Evolutionary conservation across 2,888 invertebrate genomes (phyloP), one percentile per base, ranked within the genome.

Genomic region (Cheilosia vernalis): DNA sequence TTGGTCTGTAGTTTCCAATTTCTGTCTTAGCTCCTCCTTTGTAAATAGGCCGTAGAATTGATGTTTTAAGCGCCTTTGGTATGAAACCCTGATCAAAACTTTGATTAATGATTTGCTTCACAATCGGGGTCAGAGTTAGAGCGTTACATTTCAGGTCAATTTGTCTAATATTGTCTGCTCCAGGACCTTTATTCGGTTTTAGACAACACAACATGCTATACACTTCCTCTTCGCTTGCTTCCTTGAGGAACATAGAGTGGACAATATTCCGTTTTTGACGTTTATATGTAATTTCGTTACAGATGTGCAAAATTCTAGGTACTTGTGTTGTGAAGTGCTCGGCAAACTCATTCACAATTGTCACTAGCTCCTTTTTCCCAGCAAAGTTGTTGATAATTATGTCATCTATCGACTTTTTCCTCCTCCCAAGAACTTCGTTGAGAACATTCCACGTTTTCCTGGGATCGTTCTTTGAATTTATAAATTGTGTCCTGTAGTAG

Each of bases 311-410:
- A n/a, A n/a, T n/a, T n/a, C n/a, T n/a, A n/a, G n/a, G n/a, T n/a
- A n/a, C n/a, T n/a, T n/a, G n/a, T n/a, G n/a, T n/a, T n/a, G n/a
- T n/a, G n/a, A n/a, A n/a, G n/a, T n/a, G n/a, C n/a, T n/a, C n/a
- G n/a, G n/a, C n/a, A n/a, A n/a, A n/a, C n/a, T n/a, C n/a, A n/a
- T n/a, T n/a, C 30, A 55, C 55, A 33, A 55, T 55, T 55, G 55
- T 55, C 33, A 17, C 33, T 33, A 55, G 33, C 17, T 33, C 17
- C 4, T 55, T 55, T 37, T 33, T 56, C n/a, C 19, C 37, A 17
- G 37, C 37, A 56, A 56, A 56, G 55, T 55, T 55, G 30, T 55
- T 55, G 6, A 33, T 55, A 37, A 56, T 56, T 37, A 56, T 15
- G 4, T 37, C 19, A 56, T 56, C 56, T 19, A 56, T 56, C 19